Percentiles rank a stretch among this genome's conserved stretches.
Conservation (phyloP, 2,888 invertebrate genomes). For the Galeruca laticollis region DNA sequence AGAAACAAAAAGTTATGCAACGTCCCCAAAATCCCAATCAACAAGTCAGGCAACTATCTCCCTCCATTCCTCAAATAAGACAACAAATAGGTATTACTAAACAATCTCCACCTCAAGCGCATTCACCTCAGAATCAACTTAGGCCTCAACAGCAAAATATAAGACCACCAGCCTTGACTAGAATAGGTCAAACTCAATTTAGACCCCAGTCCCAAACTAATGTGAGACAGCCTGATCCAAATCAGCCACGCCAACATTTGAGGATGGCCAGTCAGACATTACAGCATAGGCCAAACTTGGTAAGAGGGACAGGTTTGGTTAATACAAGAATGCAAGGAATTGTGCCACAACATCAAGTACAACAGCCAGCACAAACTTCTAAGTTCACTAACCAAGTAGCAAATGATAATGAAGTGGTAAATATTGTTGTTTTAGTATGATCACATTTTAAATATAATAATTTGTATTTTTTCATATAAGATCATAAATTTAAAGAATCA, state of each 20-base stretch:
- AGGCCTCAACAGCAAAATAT: constrained; percentile 10
- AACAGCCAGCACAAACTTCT: constrained; percentile 33
- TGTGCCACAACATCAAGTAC: constrained; percentile 23
- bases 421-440: constrained; percentile 14
- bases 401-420: constrained; percentile 42
- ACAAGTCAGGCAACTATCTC: constrained; percentile 23
- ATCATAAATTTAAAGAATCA: too few relatives aligned
- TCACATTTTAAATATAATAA: neutral
- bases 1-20: constrained; percentile 24
- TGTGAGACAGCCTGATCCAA: constrained; percentile 32
- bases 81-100: constrained; percentile 16
- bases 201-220: constrained; percentile 30
- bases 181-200: constrained; percentile 8
- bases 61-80: constrained; percentile 22
- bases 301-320: constrained; percentile 15
- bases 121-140: constrained; percentile 20
- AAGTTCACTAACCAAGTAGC: constrained; percentile 33
- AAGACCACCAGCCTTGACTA: neutral
- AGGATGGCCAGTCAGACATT: constrained; percentile 22
- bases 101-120: constrained; percentile 25
- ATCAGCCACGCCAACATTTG: constrained; percentile 7
- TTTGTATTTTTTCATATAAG: neutral
- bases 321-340: constrained; percentile 30
- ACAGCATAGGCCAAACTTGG: constrained; percentile 13
- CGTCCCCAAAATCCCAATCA: constrained; percentile 20